Base-by-base conservation (phyloP, 2,888 invertebrate genomes). In the Folsomia candida region DNA sequence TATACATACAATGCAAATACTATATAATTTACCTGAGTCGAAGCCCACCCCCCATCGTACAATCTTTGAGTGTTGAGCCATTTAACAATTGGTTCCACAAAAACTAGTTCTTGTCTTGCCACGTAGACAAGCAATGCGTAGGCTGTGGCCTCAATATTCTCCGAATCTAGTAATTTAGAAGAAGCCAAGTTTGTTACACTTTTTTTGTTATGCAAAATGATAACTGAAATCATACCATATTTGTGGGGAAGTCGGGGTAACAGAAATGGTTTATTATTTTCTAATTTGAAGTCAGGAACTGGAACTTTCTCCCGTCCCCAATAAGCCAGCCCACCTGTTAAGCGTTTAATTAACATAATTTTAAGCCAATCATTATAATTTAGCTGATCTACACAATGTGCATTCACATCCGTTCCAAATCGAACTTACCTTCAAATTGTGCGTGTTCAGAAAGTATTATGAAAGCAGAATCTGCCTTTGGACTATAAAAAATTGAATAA, bases 141-240 rank as follows among this genome's bases (percentile, higher is more conserved):
- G 0, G 96, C 91, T 0, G 97, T 97, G 0, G 96, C 89, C 81
- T 95, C 95, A 60, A 97, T 91, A 83, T 96, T 97, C 82, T 92
- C 90, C 0, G 93, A 89, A 84, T 97, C 97, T n/a, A n/a, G n/a
- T n/a, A n/a, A n/a, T n/a, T n/a, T n/a, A n/a, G n/a, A n/a, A n/a
- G n/a, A n/a, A n/a, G n/a, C n/a, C n/a, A n/a, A n/a, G n/a, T n/a
- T n/a, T n/a, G n/a, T n/a, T n/a, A n/a, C n/a, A n/a, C n/a, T n/a
- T n/a, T n/a, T n/a, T n/a, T n/a, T n/a, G n/a, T n/a, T n/a, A n/a
- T n/a, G n/a, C n/a, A n/a, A n/a, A n/a, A n/a, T n/a, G n/a, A n/a
- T n/a, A n/a, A n/a, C n/a, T n/a, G n/a, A n/a, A n/a, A n/a, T n/a
- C n/a, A n/a, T n/a, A n/a, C n/a, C n/a, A 82, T 90, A 93, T 79